Base-by-base conservation (phyloP, 2,888 invertebrate species). In the Aphidoletes aphidimyza region DNA sequence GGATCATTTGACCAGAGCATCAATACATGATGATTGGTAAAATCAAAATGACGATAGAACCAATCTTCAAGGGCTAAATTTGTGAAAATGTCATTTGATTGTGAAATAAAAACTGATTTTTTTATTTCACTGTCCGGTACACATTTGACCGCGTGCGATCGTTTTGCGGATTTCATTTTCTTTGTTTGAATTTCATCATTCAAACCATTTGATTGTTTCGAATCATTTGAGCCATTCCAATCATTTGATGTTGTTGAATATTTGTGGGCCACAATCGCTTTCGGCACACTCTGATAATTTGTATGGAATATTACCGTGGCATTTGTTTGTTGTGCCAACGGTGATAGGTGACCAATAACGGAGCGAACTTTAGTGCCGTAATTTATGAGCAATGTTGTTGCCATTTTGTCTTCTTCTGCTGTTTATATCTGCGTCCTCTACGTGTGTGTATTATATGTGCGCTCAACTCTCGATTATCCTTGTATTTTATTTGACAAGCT, bases 1-100 rank as follows among this genome's bases (percentile, higher is more conserved):
- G 98, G 98, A 86, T 94, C 93, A 89, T 98, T 99, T 84, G 94
- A 93, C 97, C 98, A 99, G 85, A 99, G 91, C 90, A 98, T 92
- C 89, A 99, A 91, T 1, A 98, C 92, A 89, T 97, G 95, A 88
- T 95, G 95, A 85, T 94, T 93, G 6, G 92, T 92, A 87, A 98
- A 96, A 89, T 97, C 94, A 89, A 94, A 94, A 88, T 98, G 95
- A 85, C 93, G 93, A 90, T 97, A 98, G 87, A 99, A 91, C 98
- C 98, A 98, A 89, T 98, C 97, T 90, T 99, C 99, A 85, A 99
- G 90, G 3, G 99, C 98, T 88, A 99, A 91, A 91, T 99, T 99
- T 14, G 95, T 95, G 89, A 93, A 97, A 86, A 99, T 95, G 89
- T 98, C 95, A 86, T 93, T 93, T 0, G 97, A 97, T 89, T 96